Evolutionary conservation across 2,113 vertebrate genomes (phyloP).

Genomic region (Nipponia nippon): DNA sequence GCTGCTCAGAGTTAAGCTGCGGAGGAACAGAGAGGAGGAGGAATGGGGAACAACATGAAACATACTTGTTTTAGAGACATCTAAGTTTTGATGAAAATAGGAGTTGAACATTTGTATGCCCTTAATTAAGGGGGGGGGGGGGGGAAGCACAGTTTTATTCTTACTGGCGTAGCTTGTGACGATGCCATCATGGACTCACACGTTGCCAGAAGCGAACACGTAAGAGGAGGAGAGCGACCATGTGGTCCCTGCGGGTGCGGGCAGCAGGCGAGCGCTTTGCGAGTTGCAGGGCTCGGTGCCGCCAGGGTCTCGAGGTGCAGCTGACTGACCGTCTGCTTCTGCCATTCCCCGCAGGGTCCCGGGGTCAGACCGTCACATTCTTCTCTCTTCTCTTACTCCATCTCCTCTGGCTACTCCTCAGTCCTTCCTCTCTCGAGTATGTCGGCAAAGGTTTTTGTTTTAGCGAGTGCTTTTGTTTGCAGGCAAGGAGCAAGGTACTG

Average conservation of each 20-base stretch:
- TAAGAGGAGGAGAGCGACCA: rapidly evolving
- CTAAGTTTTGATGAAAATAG: background rate
- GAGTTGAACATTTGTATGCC: background rate
- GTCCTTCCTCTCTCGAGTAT: background rate
- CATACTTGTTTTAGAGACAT: background rate
- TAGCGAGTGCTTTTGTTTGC: background rate
- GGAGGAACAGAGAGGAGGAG: background rate
- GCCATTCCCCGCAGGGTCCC: background rate
- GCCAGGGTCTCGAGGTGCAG: background rate
- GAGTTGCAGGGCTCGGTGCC: background rate
- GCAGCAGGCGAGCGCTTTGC: background rate
- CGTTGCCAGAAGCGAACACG: rapidly evolving
- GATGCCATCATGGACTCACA: background rate
- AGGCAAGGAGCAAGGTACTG: background rate
- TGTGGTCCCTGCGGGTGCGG: rapidly evolving
- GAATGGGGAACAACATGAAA: background rate
- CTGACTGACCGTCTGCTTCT: rapidly evolving
- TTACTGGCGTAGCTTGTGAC: background rate
- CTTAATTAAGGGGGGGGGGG: background rate
- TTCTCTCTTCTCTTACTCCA: background rate
- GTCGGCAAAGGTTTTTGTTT: background rate
- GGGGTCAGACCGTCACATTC: background rate
- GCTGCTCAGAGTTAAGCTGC: background rate
- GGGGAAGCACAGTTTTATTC: background rate
- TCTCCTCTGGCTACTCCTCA: background rate